Base-by-base conservation (phyloP, 2,888 invertebrate genomes). In the Idaea dimidiata region DNA sequence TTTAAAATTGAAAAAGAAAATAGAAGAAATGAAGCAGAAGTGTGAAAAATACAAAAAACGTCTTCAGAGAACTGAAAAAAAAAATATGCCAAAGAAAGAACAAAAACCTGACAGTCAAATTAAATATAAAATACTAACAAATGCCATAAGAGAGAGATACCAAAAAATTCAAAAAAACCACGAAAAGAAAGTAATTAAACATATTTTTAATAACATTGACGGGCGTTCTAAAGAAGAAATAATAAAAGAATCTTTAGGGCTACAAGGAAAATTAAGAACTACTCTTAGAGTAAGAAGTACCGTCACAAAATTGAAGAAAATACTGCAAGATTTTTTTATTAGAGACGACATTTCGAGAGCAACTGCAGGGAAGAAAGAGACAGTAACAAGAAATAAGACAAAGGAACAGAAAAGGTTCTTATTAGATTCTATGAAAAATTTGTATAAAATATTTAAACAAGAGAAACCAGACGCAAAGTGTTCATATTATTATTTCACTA, bases 361-460 rank as follows among this genome's bases (percentile, higher is more conserved):
- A 0, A 71, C 70, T 1, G 71, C 70, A 7, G 72, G 72, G 8
- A 74, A 69, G 43, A 72, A 70, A 61, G 72, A 74, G 59, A 68
- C 68, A 3, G 14, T 59, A n/a, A 72, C 72, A 10, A 63, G 17
- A 33, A 18, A 65, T 54, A 59, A 59, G 17, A 0, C 53, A 16
- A 72, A 72, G 64, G 53, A 62, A 0, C 71, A 72, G 17, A 72
- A 70, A 60, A 64, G 71, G 31, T 71, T 60, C 57, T 24, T 72
- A 2, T 59, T 71, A 14, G 70, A 72, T 32, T 63, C 61, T 3
- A 63, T 69, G 62, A 72, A 72, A 62, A 63, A 57, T n/a, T 31
- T 72, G 1, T 64, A 57, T 31, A 64, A 67, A 54, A 55, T 61
- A 8, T 74, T 72, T 56, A 67, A 60, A 53, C 0, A n/a, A 54